Conservation (phyloP, 2,113 vertebrate species). For the Vanacampus margaritifer region DNA sequence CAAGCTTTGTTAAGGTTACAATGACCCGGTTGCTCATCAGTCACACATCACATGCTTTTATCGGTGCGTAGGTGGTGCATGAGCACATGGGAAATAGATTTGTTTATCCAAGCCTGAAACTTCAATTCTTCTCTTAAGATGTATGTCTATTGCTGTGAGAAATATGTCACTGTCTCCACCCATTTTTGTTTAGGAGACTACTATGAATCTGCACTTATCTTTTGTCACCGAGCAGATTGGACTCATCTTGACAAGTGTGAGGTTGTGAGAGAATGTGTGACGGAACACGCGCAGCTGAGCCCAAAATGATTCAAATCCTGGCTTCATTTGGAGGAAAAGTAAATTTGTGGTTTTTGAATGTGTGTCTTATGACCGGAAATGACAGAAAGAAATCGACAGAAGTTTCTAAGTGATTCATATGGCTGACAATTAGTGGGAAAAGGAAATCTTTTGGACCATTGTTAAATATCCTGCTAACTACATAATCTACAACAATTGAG, state of each 20-base stretch:
- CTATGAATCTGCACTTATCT: background rate
- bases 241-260: background rate
- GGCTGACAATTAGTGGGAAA: background rate
- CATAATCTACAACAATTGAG: background rate
- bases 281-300: background rate
- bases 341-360: background rate
- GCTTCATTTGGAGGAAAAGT: background rate
- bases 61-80: background rate
- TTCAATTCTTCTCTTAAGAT: background rate
- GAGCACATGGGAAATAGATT: background rate
- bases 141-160: background rate
- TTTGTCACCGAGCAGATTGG: background rate
- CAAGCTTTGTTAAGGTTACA: background rate
- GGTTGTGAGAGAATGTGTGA: background rate
- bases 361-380: background rate
- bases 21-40: background rate
- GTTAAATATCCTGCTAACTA: background rate
- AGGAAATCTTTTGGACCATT: background rate
- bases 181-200: too few relatives aligned
- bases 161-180: background rate
- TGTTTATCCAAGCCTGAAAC: slow-evolving; percentile 3
- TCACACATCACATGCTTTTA: slow-evolving; percentile 3
- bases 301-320: background rate
- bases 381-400: background rate
- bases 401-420: background rate